Base-by-base conservation (phyloP, 2,113 vertebrate genomes). In the Mus pahari region DNA sequence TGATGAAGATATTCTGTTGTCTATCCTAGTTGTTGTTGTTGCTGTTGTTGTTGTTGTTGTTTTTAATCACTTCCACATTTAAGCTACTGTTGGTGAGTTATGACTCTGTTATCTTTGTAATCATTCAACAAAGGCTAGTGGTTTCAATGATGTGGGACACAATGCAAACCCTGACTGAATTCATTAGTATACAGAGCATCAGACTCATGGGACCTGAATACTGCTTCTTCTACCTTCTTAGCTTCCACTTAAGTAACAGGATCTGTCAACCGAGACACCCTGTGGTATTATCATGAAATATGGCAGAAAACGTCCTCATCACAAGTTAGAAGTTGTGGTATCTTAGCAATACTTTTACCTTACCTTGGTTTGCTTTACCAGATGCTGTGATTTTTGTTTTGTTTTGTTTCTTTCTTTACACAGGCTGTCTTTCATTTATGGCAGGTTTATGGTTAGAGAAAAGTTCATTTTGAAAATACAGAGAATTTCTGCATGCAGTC, bases 241-340 rank as follows among this genome's bases (percentile, higher is more conserved):
- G 26, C 19, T 39, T 55, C 26, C 8, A 28, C 8, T 22, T 88
- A 39, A 84, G 39, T 13, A 64, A n/a, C 58, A 53, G 53, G 48
- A 58, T 20, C 1, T 53, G 58, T 33, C 36, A 62, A 36, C 7
- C 70, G 14, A 14, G 1, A 50, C 8, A 0, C 31, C 64, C 31
- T 7, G 10, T 26, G 6, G 3, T 70, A 20, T 86, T 50, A 70
- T 71, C 4, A 26, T 55, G 66, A 71, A 66, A 39, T 33, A 55
- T 12, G 11, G 1, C 10, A 58, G 39, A 55, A 94, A 91, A 36
- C 50, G 26, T 6, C 12, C 36, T 86, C 20, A 28, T 36, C 20
- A 74, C 9, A 91, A 20, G 86, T 91, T 91, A 90, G 50, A 89
- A 74, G 28, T 55, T 77, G 6, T 84, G n/a, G 68, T 89, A 42